A percentile compares a stretch with the other conserved stretches of the same genome.
Conservation (phyloP, 2,888 invertebrate genomes). For the Drosophila neonasuta region DNA sequence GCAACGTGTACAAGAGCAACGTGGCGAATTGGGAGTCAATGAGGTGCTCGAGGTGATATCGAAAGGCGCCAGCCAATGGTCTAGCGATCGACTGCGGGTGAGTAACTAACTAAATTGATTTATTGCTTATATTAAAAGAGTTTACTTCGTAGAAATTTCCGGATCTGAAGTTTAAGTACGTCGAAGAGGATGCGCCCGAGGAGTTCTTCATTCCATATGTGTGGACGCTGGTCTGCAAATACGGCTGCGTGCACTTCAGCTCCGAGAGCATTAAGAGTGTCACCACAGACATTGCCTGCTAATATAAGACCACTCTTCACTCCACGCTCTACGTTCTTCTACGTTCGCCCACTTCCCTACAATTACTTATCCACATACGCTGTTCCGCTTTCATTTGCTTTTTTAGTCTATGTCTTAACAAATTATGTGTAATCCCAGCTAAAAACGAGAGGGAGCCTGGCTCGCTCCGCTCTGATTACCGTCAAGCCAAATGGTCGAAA, state of each 20-base stretch:
- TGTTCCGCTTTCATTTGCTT: conserved; percentile 43
- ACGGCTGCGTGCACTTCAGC: conserved; percentile 83
- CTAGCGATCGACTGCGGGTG: conserved; percentile 95
- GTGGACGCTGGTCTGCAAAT: conserved; percentile 93
- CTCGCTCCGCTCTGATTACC: conserved; percentile 18
- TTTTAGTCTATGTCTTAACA: conserved; percentile 24
- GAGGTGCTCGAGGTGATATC: conserved; percentile 95
- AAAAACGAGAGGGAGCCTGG: conserved; percentile 25
- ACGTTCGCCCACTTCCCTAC: conserved; percentile 3
- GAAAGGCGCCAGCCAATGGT: conserved; percentile 96
- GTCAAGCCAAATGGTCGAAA: conserved; percentile 57
- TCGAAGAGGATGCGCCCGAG: conserved; percentile 99
- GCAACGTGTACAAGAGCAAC: conserved; percentile 85
- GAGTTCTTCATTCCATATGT: conserved; percentile 99
- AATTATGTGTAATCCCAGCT: conserved; percentile 20
- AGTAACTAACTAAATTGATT: conserved; percentile 36
- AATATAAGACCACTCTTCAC: conserved; percentile 64
- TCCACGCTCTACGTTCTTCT: neutral
- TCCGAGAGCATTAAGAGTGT: conserved; percentile 82
- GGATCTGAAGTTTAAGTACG: conserved; percentile 98
- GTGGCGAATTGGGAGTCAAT: conserved; percentile 90
- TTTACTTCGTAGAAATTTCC: conserved; percentile 93
- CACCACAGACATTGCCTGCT: conserved; percentile 81
- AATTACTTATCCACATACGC: conserved; percentile 18
- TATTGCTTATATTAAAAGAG: rapidly evolving